Conservation (phyloP, 2,888 invertebrate species). For the Liopterus haemorrhoidalis region DNA sequence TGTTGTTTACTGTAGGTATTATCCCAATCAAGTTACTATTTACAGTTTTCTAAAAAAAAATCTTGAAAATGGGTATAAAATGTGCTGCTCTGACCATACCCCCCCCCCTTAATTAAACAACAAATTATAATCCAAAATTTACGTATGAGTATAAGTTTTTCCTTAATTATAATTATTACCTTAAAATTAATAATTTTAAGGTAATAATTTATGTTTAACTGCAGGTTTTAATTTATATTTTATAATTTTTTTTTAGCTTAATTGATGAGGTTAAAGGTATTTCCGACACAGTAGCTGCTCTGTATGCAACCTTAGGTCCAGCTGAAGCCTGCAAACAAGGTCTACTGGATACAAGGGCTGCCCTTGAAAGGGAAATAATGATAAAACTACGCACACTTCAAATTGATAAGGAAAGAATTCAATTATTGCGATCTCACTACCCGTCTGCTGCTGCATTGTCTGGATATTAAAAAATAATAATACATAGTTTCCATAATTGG, state of each 20-base stretch:
- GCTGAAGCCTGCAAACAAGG: slow-evolving; percentile 56
- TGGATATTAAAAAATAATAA: slow-evolving; percentile 45
- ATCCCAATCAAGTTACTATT: no score
- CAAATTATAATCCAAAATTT: no score
- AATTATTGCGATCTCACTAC: slow-evolving; percentile 61
- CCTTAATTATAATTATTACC: no score
- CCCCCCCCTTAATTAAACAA: no score
- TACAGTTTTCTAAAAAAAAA: no score
- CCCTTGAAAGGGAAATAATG: slow-evolving; percentile 62
- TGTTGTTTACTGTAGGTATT: no score
- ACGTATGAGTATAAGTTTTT: no score
- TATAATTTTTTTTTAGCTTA: slow-evolving; percentile 47
- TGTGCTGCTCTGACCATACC: no score
- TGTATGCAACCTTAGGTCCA: slow-evolving; percentile 59
- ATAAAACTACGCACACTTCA: slow-evolving; percentile 64
- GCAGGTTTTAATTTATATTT: no score
- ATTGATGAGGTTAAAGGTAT: slow-evolving; percentile 69
- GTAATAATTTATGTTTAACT: no score
- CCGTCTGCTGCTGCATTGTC: slow-evolving; percentile 63
- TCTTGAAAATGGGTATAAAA: no score
- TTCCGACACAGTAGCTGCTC: slow-evolving; percentile 61
- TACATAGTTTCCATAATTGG: not conserved
- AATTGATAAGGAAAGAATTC: slow-evolving; percentile 62
- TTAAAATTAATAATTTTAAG: no score
- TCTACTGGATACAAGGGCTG: slow-evolving; percentile 53